These are phyloP conservation scores for Scytalopus superciliaris DNA, from an alignment of 2,113 vertebrate genomes.

Conservation along the genomic window DNA sequence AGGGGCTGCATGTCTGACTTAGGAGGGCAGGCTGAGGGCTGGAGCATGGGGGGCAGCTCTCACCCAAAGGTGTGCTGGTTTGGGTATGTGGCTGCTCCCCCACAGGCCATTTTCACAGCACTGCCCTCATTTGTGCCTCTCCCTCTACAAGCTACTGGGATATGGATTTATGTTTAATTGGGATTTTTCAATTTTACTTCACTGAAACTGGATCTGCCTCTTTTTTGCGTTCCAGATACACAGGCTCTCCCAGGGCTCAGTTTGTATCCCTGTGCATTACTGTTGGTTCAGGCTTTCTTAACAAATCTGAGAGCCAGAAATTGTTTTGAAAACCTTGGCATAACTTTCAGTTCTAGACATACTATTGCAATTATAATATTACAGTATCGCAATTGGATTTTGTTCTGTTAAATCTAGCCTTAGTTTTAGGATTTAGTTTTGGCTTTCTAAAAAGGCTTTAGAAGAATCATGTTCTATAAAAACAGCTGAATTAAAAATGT, in stretches of 20 bases:
- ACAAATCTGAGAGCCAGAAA: neutral
- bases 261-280: neutral
- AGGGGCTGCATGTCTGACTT: neutral
- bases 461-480: neutral
- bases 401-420: neutral
- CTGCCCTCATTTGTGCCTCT: neutral
- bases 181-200: neutral
- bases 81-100: neutral
- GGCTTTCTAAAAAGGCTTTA: neutral
- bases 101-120: fast-evolving
- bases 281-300: neutral
- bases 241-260: neutral
- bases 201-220: neutral
- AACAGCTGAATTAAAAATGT: neutral
- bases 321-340: neutral
- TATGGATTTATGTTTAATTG: neutral
- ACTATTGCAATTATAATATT: neutral
- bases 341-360: neutral
- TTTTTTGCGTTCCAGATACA: neutral
- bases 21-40: neutral
- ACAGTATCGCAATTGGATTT: neutral
- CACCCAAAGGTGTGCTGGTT: neutral
- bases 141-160: neutral
- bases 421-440: neutral
- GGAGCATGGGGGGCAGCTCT: fast-evolving